Base-by-base conservation (phyloP, 2,797 vertebrate genomes). In the Ataeniobius toweri region DNA sequence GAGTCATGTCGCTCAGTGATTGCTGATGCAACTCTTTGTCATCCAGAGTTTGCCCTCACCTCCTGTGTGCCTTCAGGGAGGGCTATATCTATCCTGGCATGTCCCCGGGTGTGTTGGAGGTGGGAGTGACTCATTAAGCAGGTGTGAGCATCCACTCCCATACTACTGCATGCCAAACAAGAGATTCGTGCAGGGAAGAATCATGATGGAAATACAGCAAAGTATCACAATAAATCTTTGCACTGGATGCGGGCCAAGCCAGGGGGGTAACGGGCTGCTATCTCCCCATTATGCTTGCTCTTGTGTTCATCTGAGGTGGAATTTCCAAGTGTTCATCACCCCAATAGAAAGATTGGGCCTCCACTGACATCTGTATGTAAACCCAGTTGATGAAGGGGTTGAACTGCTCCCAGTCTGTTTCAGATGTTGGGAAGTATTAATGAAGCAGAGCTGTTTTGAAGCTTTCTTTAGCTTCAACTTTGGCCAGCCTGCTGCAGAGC, bases 1-100 rank as follows among this genome's bases (percentile, higher is more conserved):
- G 93, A 94, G 93, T 95, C 95, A 95, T 92, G 93, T 94, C 92
- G 93, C 94, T 95, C 94, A 93, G 93, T 93, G 92, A 93, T 94
- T 95, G 94, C 96, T 96, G 95, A 95, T 96, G 95, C 95, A 96
- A 96, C 89, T 95, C 93, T 94, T 95, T 95, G 94, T 94, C 95
- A 96, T 95, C 94, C 93, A 94, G 94, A 94, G 94, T 95, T 95
- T 94, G 93, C 93, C 92, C 89, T 95, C 93, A 89, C 93, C 94
- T 95, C 89, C 94, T 94, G 93, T 90, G 93, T 92, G 94, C 93
- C 95, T 94, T 92, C 83, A 55, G 94, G 94, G 93, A 95, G 93
- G 91, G 90, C 92, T 94, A 94, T 91, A 95, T 95, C 94, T 93
- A 93, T 94, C 93, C 94, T 93, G 93, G 90, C 93, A 90, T 91